A percentile compares a stretch with the other conserved stretches of the same genome.
These are phyloP conservation scores for Ips nitidus DNA, from an alignment of 1,140 invertebrate species.

Conservation along the genomic window DNA sequence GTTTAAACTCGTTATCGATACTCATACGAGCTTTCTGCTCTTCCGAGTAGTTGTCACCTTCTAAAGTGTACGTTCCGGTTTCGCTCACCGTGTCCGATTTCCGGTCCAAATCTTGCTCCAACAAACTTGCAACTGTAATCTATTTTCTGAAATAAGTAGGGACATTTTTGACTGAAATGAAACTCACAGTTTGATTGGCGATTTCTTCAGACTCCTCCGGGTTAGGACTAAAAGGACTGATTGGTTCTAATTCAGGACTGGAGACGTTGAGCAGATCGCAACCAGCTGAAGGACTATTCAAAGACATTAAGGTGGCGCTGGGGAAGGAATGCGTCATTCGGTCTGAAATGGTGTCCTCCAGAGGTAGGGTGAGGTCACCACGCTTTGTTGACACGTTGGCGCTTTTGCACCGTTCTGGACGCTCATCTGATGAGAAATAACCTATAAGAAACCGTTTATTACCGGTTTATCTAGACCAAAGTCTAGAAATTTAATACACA, in stretches of 20 bases:
- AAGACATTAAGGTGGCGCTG: constrained; percentile 40
- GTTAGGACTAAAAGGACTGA: constrained; percentile 54
- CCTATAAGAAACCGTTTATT: background rate
- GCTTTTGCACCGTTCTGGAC: constrained; percentile 45
- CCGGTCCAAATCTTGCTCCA: constrained; percentile 36
- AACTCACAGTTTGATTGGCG: background rate
- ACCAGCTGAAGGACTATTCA: constrained; percentile 53
- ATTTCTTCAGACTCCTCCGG: background rate
- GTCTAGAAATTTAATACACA: too few relatives aligned
- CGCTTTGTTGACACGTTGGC: constrained; percentile 48
- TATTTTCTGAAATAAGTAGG: background rate
- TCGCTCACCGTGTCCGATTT: constrained; percentile 72
- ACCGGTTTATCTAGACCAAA: too few relatives aligned
- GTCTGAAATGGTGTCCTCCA: constrained; percentile 54
- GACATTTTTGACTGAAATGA: background rate
- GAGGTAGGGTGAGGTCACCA: constrained; percentile 55
- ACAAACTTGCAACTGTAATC: constrained; percentile 38
- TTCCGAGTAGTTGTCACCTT: constrained; percentile 80
- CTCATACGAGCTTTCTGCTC: constrained; percentile 83
- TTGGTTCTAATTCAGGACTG: constrained; percentile 61
- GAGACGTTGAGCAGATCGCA: constrained; percentile 57
- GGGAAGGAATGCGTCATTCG: constrained; percentile 54
- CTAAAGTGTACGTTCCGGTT: constrained; percentile 85
- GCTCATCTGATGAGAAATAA: constrained; percentile 64
- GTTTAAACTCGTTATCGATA: constrained; percentile 77